Percentiles rank a stretch among this genome's conserved stretches.
phyloP scores from a whole-genome alignment of 1,140 invertebrate species.

The Drosophila mayri region DNA sequence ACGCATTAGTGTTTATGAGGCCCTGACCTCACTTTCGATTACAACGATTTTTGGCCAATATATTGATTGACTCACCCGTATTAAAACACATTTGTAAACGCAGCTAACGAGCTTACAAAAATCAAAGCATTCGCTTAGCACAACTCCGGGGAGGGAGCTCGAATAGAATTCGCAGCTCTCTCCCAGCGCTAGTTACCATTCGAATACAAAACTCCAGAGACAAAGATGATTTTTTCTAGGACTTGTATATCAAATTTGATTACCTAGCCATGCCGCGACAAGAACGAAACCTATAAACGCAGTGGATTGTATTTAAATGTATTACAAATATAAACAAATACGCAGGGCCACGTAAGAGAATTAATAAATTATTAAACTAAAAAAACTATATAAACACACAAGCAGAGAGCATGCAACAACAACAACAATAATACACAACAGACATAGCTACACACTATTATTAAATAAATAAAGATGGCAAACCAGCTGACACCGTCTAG shows the following conservation, averaged over 20 bases:
- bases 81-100: constrained; percentile 15
- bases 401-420: constrained; percentile 55
- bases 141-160: constrained; percentile 35
- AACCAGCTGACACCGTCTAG: constrained; percentile 50
- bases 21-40: background rate
- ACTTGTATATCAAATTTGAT: constrained; percentile 53
- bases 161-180: constrained; percentile 71
- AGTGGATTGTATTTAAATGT: constrained; percentile 72
- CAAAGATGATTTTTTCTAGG: constrained; percentile 52
- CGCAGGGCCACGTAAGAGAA: constrained; percentile 33
- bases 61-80: constrained; percentile 6
- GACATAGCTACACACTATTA: constrained; percentile 80
- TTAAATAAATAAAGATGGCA: constrained; percentile 72
- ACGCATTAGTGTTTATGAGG: background rate
- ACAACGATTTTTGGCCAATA: background rate
- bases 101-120: constrained; percentile 66
- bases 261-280: constrained; percentile 38
- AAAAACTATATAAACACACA: constrained; percentile 42
- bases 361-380: constrained; percentile 47
- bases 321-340: constrained; percentile 71
- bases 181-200: constrained; percentile 34
- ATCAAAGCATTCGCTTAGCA: constrained; percentile 70
- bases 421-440: constrained; percentile 75
- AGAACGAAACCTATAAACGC: constrained; percentile 44
- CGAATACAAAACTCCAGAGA: constrained; percentile 19